A percentile compares a stretch with the other conserved stretches of the same genome.
phyloP scores from a whole-genome alignment of 92 coral and sea anemone species.

The Chrysogorgia sp. region DNA sequence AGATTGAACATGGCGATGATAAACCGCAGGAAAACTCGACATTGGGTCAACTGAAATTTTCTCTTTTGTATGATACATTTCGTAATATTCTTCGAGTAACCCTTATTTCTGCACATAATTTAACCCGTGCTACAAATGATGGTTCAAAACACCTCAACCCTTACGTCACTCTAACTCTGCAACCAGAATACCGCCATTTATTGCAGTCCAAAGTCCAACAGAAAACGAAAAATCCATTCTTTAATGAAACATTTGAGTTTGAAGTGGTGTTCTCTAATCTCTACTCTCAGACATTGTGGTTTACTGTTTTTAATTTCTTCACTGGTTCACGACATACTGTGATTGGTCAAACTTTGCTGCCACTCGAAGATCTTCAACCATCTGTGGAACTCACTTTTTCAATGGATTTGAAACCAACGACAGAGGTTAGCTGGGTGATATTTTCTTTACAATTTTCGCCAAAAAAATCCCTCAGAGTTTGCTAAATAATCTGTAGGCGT shows the following conservation, averaged over 20 bases:
- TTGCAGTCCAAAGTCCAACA: slow-evolving; percentile 86
- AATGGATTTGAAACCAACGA: slow-evolving; percentile 74
- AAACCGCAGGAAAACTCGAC: slow-evolving; percentile 23
- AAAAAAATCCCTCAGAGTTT: neutral
- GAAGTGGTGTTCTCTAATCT: slow-evolving; percentile 58
- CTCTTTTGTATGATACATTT: slow-evolving; percentile 66
- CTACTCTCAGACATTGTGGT: slow-evolving; percentile 70
- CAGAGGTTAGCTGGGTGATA: slow-evolving; percentile 62
- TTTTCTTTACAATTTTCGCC: neutral
- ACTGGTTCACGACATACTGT: slow-evolving; percentile 81
- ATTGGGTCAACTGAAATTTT: slow-evolving; percentile 83
- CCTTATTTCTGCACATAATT: slow-evolving; percentile 70
- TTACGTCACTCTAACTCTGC: slow-evolving; percentile 73
- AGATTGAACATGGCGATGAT: slow-evolving; percentile 61
- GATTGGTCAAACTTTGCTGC: slow-evolving; percentile 80
- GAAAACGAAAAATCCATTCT: slow-evolving; percentile 77
- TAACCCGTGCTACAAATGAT: slow-evolving; percentile 57
- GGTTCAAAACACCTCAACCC: slow-evolving; percentile 82
- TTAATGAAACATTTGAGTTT: slow-evolving; percentile 90
- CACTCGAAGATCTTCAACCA: slow-evolving; percentile 70
- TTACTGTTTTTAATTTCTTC: slow-evolving; percentile 77
- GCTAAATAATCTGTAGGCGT: neutral
- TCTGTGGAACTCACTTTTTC: slow-evolving; percentile 67
- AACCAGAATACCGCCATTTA: slow-evolving; percentile 91
- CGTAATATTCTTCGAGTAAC: slow-evolving; percentile 71